Evolutionary conservation across 2,797 vertebrate species (phyloP), one percentile per base, ranked within the genome.

Genomic region (Danio aesculapii): DNA sequence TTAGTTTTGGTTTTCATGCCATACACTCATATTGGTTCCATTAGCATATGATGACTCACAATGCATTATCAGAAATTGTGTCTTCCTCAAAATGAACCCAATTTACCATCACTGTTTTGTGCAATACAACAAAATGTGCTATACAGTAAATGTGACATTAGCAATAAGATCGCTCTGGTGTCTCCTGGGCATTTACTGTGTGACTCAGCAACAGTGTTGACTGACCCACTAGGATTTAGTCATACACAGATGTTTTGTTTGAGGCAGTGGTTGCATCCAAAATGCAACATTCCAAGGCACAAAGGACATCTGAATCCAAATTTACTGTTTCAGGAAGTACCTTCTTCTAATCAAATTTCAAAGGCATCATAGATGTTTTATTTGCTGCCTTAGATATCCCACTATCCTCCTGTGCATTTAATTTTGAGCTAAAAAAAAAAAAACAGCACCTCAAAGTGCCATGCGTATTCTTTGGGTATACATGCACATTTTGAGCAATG

Each of bases 151-250:
- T 5, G 39, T 71, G 69, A 16, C 52, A 57, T 71, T 71, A 55
- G 50, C 69, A 71, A 50, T 71, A 63, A 9, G 16, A 63, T 63
- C 10, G 19, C 21, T 63, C 73, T 63, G 59, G 30, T 16, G 63
- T 63, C 73, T 52, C 47, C 12, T 57, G 53, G 52, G 69, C 39
- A 71, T 71, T 71, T 30, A 30, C 30, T 30, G 30, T 75, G 17
- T 75, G 47, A 75, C 47, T 75, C 30, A 41, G 73, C 58, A 62
- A 46, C 30, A 52, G 69, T 8, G 39, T 50, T 63, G 47, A 62
- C 47, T 75, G 59, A 63, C 50, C 47, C 73, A 52, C 73, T 75
- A 58, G 52, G 59, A 30, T 75, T 62, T 63, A 49, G 46, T 71
- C 41, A 71, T 71, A 16, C 30, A 63, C 58, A 75, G 47, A 52